Base-by-base conservation (phyloP, 2,113 vertebrate species). In the Odobenus rosmarus region DNA sequence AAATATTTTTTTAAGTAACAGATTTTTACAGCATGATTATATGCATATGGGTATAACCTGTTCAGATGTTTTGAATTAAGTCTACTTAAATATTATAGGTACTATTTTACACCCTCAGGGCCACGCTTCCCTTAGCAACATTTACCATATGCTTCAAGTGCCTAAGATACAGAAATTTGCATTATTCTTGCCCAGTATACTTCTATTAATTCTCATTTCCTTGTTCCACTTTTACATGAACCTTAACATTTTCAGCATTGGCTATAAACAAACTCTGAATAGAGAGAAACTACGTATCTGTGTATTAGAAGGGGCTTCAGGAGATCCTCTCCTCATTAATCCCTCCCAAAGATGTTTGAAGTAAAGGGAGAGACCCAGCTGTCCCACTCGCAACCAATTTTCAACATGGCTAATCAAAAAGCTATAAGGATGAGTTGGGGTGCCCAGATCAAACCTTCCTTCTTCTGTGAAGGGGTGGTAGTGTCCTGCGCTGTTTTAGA, bases 401-500 rank as follows among this genome's bases (percentile, higher is more conserved):
- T 82, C 95, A 82, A 64, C 71, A 62, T 74, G 39, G 39, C 9
- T 76, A 74, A 83, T 36, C 1, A 46, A 42, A 95, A 93, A 80
- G 7, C 51, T 36, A 7, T 79, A 61, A n/a, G 24, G 12, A 53
- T 80, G 21, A 15, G 7, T 16, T 0, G 10, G 4, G 19, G 10
- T 49, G n/a, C 36, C 36, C 33, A 28, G 79, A 62, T 26, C 59
- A 61, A 97, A 99, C 99, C 99, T 99, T 99, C 99, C 95, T 99
- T 99, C 92, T 99, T 99, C 98, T 99, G 99, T 94, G 99, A 97
- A 98, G 99, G 98, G 98, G 99, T 99, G 0, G 99, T 99, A 83
- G 99, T 99, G 96, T 98, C 98, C 98, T 99, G 99, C 90, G 99
- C 95, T 97, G 99, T 99, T 69, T 99, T 99, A 93, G 99, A 99